Percentiles rank a stretch among this genome's conserved stretches.
These are phyloP conservation scores for Acestrorhynchus altus DNA, from an alignment of 2,797 vertebrate species.

Conservation along the genomic window DNA sequence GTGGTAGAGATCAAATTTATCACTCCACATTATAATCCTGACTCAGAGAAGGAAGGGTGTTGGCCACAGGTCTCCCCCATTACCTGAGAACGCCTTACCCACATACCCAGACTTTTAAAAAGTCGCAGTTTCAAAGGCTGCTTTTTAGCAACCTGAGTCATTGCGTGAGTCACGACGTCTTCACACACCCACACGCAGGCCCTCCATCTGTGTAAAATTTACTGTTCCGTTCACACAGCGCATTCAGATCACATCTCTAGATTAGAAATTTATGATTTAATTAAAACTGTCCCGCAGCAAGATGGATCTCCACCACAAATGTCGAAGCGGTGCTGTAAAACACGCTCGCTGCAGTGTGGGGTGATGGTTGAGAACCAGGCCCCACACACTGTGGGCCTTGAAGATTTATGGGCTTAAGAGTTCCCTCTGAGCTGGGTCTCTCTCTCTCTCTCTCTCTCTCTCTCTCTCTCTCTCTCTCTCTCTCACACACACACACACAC, in stretches of 20 bases:
- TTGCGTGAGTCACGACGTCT: slow-evolving; percentile 35
- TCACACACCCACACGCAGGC: slow-evolving; percentile 24
- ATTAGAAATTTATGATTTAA: slow-evolving; percentile 43
- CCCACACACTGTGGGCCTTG: slow-evolving; percentile 24
- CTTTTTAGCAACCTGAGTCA: slow-evolving; percentile 30
- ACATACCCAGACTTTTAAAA: neutral
- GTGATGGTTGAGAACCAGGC: slow-evolving; percentile 24
- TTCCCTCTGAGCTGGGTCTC: neutral
- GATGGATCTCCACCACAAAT: slow-evolving; percentile 39
- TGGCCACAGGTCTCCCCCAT: neutral
- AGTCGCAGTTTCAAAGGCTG: neutral
- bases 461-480: neutral
- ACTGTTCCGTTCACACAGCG: slow-evolving; percentile 32
- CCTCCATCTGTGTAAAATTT: slow-evolving; percentile 29
- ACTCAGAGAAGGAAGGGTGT: neutral
- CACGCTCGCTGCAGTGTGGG: slow-evolving; percentile 27
- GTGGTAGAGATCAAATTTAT: slow-evolving; percentile 62
- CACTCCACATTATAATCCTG: neutral
- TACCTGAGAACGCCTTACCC: neutral
- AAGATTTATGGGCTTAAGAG: slow-evolving; percentile 36
- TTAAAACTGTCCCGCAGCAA: slow-evolving; percentile 36
- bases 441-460: neutral
- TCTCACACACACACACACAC: too few relatives aligned
- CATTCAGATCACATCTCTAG: slow-evolving; percentile 45
- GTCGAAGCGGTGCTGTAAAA: slow-evolving; percentile 45